Percentiles rank a stretch among this genome's conserved stretches.
Evolutionary conservation across 2,888 invertebrate genomes (phyloP).

Genomic region (Oasisia sp.): DNA sequence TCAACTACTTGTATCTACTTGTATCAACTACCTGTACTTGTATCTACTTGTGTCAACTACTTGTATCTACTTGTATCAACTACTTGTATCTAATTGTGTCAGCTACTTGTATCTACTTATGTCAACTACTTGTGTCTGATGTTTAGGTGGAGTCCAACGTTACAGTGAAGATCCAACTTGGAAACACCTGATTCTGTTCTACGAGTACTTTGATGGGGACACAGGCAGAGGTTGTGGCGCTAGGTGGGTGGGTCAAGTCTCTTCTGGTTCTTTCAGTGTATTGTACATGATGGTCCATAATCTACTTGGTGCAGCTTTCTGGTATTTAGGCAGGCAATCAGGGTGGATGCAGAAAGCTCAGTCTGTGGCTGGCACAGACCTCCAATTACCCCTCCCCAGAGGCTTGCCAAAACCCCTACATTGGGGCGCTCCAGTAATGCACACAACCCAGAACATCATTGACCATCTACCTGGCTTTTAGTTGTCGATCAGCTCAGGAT

Average conservation of each 20-base stretch:
- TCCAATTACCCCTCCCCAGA: too few relatives aligned
- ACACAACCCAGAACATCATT: too few relatives aligned
- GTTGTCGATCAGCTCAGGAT: too few relatives aligned
- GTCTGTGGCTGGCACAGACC: neutral
- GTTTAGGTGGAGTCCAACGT: constrained; percentile 47
- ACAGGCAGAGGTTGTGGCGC: constrained; percentile 65
- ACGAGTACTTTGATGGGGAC: constrained; percentile 65
- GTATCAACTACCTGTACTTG: too few relatives aligned
- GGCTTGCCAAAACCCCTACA: too few relatives aligned
- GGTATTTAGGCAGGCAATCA: neutral
- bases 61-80: neutral
- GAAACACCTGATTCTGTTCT: constrained; percentile 61
- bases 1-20: too few relatives aligned
- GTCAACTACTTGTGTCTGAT: neutral
- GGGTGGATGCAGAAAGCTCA: too few relatives aligned
- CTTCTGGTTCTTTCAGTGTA: neutral
- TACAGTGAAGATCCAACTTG: constrained; percentile 60
- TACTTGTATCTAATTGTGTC: neutral
- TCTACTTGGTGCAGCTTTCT: neutral
- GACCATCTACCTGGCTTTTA: too few relatives aligned
- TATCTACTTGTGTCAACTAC: too few relatives aligned
- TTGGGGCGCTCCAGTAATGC: too few relatives aligned
- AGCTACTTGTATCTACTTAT: neutral
- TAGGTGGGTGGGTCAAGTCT: constrained; percentile 48
- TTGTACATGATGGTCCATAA: neutral